These are phyloP conservation scores for Narcine bancroftii DNA, from an alignment of 2,113 vertebrate genomes.

Conservation along the genomic window DNA sequence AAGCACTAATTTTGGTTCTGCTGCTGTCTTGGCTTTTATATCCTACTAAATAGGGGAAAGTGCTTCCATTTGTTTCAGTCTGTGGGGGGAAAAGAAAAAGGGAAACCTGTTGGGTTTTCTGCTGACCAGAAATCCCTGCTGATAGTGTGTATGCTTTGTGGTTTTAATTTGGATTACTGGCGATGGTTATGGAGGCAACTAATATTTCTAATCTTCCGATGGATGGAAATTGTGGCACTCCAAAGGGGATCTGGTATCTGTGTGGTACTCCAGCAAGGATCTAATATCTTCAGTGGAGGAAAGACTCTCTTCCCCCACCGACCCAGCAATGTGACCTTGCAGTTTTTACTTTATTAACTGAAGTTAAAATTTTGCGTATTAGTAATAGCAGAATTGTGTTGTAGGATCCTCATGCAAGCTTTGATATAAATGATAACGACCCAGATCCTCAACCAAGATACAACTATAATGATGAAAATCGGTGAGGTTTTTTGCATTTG, in stretches of 20 bases:
- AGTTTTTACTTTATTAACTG: background rate
- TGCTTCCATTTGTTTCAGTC: background rate
- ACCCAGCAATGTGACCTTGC: background rate
- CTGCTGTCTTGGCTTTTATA: background rate
- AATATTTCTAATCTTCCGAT: background rate
- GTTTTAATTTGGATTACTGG: background rate
- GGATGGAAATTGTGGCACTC: background rate
- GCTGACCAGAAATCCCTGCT: background rate
- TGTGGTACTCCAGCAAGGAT: background rate
- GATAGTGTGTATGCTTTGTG: background rate
- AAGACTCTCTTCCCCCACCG: background rate
- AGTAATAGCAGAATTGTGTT: background rate
- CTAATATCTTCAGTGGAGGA: background rate
- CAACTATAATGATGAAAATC: slow-evolving; percentile 46
- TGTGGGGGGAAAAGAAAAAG: too few species aligned
- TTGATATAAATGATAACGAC: slow-evolving; percentile 59
- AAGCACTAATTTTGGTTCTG: background rate
- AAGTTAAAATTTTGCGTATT: background rate
- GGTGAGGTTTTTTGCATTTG: slow-evolving; percentile 49
- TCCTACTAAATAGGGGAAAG: background rate
- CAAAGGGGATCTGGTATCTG: background rate
- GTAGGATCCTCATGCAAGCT: slow-evolving; percentile 65
- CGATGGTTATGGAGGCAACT: background rate
- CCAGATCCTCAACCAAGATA: slow-evolving; percentile 62
- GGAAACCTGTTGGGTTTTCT: background rate